A percentile compares a stretch with the other conserved stretches of the same genome.
phyloP scores from a whole-genome alignment of 2,888 invertebrate genomes.

The Carterocephalus palaemon region DNA sequence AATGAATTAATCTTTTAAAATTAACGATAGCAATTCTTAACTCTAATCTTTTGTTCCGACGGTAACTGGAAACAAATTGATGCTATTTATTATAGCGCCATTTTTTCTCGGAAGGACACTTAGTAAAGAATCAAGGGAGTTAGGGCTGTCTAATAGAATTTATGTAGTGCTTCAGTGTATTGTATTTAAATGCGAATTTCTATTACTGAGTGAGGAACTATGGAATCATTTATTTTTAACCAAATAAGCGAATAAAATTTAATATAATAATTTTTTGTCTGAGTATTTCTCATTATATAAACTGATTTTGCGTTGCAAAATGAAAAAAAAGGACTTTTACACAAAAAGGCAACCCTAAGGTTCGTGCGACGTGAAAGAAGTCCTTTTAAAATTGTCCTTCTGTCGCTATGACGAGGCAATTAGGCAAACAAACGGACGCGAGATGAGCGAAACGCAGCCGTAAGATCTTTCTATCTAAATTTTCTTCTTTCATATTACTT shows the following conservation, averaged over 20 bases:
- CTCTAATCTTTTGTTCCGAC: conserved; percentile 11
- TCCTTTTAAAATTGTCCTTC: conserved; percentile 26
- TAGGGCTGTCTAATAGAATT: too few relatives aligned
- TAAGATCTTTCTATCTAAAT: conserved; percentile 17
- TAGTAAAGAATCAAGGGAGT: conserved; percentile 5
- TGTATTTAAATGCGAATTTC: too few relatives aligned
- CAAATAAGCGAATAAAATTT: too few relatives aligned
- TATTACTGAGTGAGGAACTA: too few relatives aligned
- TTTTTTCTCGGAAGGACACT: conserved; percentile 14
- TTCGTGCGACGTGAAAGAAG: conserved; percentile 14
- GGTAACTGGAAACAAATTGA: conserved; percentile 9
- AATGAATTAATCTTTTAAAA: too few relatives aligned
- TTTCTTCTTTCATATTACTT: too few relatives aligned
- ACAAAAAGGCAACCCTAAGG: conserved; percentile 2
- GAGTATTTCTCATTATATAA: too few relatives aligned
- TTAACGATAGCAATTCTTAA: conserved; percentile 5
- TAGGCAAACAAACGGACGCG: conserved; percentile 29
- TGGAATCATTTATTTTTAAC: too few relatives aligned
- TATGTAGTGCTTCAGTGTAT: too few relatives aligned
- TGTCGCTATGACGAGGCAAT: conserved; percentile 28
- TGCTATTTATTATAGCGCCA: conserved; percentile 16
- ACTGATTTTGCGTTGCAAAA: too few relatives aligned
- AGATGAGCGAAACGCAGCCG: conserved; percentile 23
- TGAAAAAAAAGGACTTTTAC: too few relatives aligned
- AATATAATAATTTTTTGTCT: too few relatives aligned